Conservation (phyloP, 2,888 invertebrate species). For the Tipula unca region DNA sequence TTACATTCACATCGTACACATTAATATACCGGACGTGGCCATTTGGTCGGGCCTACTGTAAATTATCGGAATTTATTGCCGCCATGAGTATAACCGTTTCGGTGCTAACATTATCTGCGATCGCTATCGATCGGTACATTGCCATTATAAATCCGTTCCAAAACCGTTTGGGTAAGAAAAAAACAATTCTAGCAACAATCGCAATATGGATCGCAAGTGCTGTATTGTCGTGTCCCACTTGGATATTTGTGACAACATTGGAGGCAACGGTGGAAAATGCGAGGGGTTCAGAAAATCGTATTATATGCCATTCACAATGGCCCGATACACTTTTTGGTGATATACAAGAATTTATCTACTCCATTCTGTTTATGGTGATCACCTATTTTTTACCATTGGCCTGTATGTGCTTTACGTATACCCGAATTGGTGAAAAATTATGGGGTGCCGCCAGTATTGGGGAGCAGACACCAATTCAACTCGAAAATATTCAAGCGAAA, state of each 20-base stretch:
- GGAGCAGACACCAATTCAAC: neutral
- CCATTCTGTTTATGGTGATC: neutral
- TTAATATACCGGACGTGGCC: neutral
- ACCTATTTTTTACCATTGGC: neutral
- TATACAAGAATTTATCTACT: neutral
- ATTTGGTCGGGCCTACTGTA: neutral
- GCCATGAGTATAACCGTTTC: neutral
- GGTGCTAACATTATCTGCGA: neutral
- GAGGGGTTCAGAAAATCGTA: neutral
- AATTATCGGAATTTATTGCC: neutral
- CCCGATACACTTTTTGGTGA: neutral
- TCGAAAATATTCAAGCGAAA: neutral
- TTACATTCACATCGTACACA: neutral
- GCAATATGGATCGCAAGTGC: neutral
- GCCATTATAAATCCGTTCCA: neutral
- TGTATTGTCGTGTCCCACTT: neutral
- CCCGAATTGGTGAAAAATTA: neutral
- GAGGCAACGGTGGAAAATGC: neutral
- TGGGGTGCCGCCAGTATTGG: neutral
- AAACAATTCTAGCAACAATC: neutral
- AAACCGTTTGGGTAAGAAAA: neutral
- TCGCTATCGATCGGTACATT: neutral
- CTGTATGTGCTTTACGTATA: neutral
- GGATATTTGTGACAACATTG: neutral
- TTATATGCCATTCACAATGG: neutral